These are phyloP conservation scores for Euzetes globulus DNA, from an alignment of 2,888 invertebrate species.

Conservation along the genomic window DNA sequence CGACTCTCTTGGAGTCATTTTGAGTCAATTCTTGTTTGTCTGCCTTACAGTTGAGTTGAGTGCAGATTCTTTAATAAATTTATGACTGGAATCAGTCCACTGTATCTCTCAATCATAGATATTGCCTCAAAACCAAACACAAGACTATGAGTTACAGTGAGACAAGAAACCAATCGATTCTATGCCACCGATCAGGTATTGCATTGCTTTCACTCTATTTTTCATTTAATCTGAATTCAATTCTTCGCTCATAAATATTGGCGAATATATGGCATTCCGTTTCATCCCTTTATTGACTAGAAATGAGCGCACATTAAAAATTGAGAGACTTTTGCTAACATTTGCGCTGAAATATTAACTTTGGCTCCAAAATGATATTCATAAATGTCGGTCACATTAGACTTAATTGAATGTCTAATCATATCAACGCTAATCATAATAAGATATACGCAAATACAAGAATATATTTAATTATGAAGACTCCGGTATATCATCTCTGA, in stretches of 20 bases:
- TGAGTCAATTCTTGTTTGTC: conserved; percentile 15
- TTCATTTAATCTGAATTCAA: neutral
- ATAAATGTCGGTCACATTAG: conserved; percentile 21
- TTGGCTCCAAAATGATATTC: neutral
- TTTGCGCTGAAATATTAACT: conserved; percentile 5
- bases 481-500: neutral
- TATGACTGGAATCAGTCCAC: neutral
- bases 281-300: neutral
- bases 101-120: neutral
- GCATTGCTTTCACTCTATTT: neutral
- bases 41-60: neutral
- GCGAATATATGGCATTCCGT: neutral
- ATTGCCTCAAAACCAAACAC: neutral
- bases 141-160: neutral
- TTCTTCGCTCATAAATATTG: neutral
- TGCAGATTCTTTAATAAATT: neutral
- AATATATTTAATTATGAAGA: conserved; percentile 16
- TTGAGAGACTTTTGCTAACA: neutral
- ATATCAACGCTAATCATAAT: conserved; percentile 10
- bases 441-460: neutral
- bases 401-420: conserved; percentile 28
- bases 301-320: neutral
- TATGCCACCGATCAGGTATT: conserved; percentile 1
- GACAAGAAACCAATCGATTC: neutral
- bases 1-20: neutral